Evolutionary conservation across 2,797 vertebrate species (phyloP).

Genomic region (Podarcis lilfordi): DNA sequence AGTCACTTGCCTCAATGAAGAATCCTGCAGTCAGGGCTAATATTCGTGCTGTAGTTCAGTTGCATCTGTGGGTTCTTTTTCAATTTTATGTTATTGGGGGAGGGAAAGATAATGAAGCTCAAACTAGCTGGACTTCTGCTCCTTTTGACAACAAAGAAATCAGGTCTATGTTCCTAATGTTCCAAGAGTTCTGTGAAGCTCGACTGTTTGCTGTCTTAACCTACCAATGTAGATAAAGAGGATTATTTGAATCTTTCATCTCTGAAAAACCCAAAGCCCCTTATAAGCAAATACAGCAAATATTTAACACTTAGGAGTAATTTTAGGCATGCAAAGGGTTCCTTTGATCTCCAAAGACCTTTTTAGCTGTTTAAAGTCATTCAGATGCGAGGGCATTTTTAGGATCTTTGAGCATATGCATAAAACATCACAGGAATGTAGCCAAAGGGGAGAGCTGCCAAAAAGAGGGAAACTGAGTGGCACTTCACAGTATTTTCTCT

Average conservation of each 20-base stretch:
- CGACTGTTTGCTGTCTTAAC: neutral
- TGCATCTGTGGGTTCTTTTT: neutral
- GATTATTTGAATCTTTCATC: slow-evolving; percentile 31
- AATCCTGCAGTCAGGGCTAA: neutral
- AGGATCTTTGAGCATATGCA: slow-evolving; percentile 1
- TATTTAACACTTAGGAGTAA: slow-evolving; percentile 19
- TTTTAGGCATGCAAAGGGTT: slow-evolving; percentile 9
- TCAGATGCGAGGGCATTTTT: slow-evolving; percentile 2
- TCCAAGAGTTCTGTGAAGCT: slow-evolving; percentile 5
- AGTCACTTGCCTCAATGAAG: neutral
- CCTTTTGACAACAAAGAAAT: neutral
- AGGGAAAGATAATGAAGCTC: neutral
- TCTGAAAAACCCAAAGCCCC: slow-evolving; percentile 9
- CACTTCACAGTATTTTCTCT: neutral
- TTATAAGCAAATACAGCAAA: slow-evolving; percentile 27
- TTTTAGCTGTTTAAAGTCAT: slow-evolving; percentile 8
- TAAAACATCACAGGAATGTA: slow-evolving; percentile 11
- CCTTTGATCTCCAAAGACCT: slow-evolving; percentile 16
- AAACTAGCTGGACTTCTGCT: neutral
- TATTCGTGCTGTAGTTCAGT: neutral
- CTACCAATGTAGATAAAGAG: slow-evolving; percentile 10
- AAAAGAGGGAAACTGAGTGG: neutral
- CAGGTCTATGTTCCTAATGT: neutral
- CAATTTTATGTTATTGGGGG: neutral
- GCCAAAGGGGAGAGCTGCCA: neutral